Percentiles rank a stretch among this genome's conserved stretches.
phyloP scores from a whole-genome alignment of 2,888 invertebrate genomes.

The Timema cristinae region DNA sequence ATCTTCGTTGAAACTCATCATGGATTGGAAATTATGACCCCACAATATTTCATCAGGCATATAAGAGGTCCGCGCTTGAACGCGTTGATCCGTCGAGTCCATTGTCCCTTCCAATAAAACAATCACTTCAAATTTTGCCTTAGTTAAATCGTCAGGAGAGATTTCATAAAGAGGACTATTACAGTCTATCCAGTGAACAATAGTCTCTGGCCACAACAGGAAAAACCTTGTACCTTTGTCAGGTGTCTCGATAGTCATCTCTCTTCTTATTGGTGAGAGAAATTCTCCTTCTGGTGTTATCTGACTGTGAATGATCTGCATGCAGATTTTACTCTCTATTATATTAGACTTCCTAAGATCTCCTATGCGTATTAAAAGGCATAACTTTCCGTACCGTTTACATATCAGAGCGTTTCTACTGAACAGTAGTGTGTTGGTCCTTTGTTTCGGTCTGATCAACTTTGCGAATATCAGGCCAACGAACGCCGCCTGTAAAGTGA shows the following conservation, averaged over 20 bases:
- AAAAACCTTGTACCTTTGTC: slow-evolving; percentile 46
- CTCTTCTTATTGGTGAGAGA: slow-evolving; percentile 1
- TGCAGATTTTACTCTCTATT: slow-evolving; percentile 72
- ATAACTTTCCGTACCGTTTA: slow-evolving; percentile 71
- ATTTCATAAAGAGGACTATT: slow-evolving; percentile 75
- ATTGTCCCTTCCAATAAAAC: slow-evolving; percentile 73
- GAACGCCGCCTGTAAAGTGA: slow-evolving; percentile 49
- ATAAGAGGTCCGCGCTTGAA: slow-evolving; percentile 72
- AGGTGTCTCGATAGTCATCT: background rate
- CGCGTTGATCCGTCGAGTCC: slow-evolving; percentile 68
- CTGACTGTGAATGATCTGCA: slow-evolving; percentile 41
- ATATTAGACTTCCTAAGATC: slow-evolving; percentile 74
- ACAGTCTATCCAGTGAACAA: slow-evolving; percentile 76
- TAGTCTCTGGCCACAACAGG: slow-evolving; percentile 82
- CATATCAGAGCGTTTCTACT: slow-evolving; percentile 63
- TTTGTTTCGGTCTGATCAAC: slow-evolving; percentile 70
- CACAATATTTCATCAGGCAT: slow-evolving; percentile 76
- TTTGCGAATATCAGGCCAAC: slow-evolving; percentile 50
- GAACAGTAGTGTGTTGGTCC: slow-evolving; percentile 73
- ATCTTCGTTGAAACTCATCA: slow-evolving; percentile 59
- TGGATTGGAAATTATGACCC: slow-evolving; percentile 75
- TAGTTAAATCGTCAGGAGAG: slow-evolving; percentile 70
- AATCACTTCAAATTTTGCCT: slow-evolving; percentile 64
- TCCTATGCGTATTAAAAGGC: slow-evolving; percentile 75
- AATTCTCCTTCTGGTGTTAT: slow-evolving; percentile 3